Evolutionary conservation across 1,140 invertebrate species (phyloP), one percentile per base, ranked within the genome.

Genomic region (Nephila pilipes): DNA sequence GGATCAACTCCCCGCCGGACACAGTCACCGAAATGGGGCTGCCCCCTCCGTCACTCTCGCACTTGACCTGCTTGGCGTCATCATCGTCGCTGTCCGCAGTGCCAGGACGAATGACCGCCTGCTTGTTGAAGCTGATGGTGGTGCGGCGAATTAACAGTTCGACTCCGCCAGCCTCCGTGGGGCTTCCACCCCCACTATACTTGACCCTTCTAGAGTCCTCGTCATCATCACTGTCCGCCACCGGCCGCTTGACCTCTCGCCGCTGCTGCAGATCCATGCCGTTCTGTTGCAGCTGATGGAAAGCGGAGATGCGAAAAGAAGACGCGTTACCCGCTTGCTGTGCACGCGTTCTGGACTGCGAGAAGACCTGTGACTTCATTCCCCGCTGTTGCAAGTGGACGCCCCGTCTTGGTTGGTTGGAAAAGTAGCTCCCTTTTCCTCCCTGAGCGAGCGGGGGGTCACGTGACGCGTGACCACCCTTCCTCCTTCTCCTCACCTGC

Each of bases 361-460:
- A 29, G 38, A 75, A 58, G 63, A 80, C 88, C 88, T 75, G 88
- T 58, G 88, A 90, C 88, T 90, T 90, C 88, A 90, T 90, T 65
- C 36, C 54, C 63, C 63, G n/a, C 63, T 65, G n/a, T 65, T 22
- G 69, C 69, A n/a, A 79, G 46, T 90, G 88, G 55, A 80, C 88
- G 65, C 36, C 65, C 65, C 65, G 75, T 57, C 75, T 90, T 57
- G 75, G 88, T 90, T 80, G 88, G 75, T 58, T 80, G 69, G 88
- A 75, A 88, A 54, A 88, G 65, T 88, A 25, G 65, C 75, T 80
- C 25, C 65, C 88, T 79, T 80, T 90, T 80, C 65, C 65, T 90
- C 88, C 55, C 75, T 80, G 60, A 8, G 36, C 22, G 57, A 36
- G 29, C 6, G 29, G 6, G 38, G 85, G 36, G 87, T 88, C 87